Evolutionary conservation across 2,888 invertebrate species (phyloP).

Genomic region (Rhagonycha fulva): DNA sequence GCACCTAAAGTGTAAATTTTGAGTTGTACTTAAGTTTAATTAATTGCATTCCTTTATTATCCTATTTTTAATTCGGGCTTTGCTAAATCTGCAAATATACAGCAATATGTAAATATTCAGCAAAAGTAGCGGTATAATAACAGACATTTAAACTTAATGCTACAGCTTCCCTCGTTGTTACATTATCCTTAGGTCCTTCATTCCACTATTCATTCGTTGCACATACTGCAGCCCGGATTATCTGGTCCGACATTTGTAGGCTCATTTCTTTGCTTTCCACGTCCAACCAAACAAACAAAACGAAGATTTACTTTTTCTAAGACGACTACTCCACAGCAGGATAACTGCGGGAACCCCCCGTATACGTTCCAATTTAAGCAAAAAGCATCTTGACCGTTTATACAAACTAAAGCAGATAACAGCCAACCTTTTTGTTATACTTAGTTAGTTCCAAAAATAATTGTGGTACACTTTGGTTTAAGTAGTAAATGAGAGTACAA

Average conservation of each 20-base stretch:
- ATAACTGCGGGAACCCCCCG: conserved; percentile 4
- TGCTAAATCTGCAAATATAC: not conserved
- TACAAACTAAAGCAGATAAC: conserved; percentile 13
- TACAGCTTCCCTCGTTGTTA: conserved; percentile 10
- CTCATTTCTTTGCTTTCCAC: conserved; percentile 7
- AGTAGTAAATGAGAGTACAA: conserved; percentile 7
- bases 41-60: not conserved
- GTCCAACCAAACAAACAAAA: not conserved
- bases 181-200: conserved; percentile 1
- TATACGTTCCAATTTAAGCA: conserved; percentile 15
- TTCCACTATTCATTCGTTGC: conserved; percentile 10
- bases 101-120: conserved; percentile 7
- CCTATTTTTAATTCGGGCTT: not conserved
- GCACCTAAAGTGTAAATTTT: not conserved
- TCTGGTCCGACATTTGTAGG: conserved; percentile 11
- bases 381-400: conserved; percentile 15
- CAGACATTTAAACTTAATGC: conserved; percentile 12
- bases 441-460: conserved; percentile 17
- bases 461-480: conserved; percentile 14
- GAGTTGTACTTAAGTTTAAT: not conserved
- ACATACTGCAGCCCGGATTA: conserved; percentile 14
- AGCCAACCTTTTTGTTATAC: conserved; percentile 12
- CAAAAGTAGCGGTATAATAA: conserved; percentile 9
- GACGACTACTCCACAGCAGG: not conserved
- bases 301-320: not conserved